These are phyloP conservation scores for Drosophila quinaria DNA, from an alignment of 2,888 invertebrate species.

Conservation along the genomic window DNA sequence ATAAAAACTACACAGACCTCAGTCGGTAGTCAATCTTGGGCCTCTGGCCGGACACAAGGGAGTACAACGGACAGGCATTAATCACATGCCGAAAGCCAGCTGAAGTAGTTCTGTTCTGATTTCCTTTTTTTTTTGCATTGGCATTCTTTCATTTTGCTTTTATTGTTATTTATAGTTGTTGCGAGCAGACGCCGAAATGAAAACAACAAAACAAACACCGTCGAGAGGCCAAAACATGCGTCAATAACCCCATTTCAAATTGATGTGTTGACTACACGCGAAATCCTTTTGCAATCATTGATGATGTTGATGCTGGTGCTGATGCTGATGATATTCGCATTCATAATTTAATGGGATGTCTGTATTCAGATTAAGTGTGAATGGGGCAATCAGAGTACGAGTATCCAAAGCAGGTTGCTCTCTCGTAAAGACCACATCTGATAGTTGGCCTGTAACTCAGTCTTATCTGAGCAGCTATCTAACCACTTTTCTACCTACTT, in stretches of 20 bases:
- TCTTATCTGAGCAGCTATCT: constrained; percentile 55
- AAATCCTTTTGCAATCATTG: constrained; percentile 55
- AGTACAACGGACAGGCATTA: constrained; percentile 76
- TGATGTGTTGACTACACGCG: constrained; percentile 48
- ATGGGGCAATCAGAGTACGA: constrained; percentile 10
- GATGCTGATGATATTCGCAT: constrained; percentile 40
- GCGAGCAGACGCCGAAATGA: constrained; percentile 57
- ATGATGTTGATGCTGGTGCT: not conserved
- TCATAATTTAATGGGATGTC: constrained; percentile 47
- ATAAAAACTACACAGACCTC: constrained; percentile 57
- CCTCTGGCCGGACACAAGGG: not conserved
- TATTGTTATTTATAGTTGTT: constrained; percentile 62
- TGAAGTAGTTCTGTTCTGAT: constrained; percentile 65
- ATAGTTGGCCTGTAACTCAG: constrained; percentile 38
- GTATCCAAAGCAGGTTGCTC: constrained; percentile 13
- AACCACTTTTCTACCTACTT: constrained; percentile 56
- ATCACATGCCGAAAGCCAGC: constrained; percentile 60
- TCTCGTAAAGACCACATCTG: constrained; percentile 20
- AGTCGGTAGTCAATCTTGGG: not conserved
- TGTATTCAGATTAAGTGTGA: constrained; percentile 12
- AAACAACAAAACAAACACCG: constrained; percentile 40
- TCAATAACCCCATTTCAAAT: constrained; percentile 76
- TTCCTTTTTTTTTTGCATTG: constrained; percentile 23
- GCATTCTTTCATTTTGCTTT: constrained; percentile 17
- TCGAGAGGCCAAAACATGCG: constrained; percentile 74